phyloP scores from a whole-genome alignment of 2,113 vertebrate genomes.

The Guaruba guarouba region DNA sequence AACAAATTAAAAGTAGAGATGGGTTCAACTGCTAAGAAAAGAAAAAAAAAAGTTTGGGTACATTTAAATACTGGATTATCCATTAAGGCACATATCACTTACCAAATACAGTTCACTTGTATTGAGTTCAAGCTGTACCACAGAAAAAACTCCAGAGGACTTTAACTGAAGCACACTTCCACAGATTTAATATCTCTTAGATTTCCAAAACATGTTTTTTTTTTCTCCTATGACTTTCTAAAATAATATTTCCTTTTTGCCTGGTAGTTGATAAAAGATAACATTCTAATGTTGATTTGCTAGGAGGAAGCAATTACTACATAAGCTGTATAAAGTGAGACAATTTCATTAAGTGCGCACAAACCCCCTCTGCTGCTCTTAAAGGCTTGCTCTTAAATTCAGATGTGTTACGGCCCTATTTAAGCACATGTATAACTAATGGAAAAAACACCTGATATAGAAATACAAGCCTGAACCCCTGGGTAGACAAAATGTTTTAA shows the following conservation, averaged over 20 bases:
- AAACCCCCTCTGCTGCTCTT: not conserved
- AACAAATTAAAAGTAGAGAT: constrained; percentile 68
- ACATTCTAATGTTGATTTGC: not conserved
- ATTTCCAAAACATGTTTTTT: not conserved
- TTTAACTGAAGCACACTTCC: not conserved
- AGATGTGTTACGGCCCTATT: not conserved
- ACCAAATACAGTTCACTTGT: not conserved
- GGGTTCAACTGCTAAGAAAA: not conserved
- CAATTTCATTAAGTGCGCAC: not conserved
- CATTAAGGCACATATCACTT: not conserved
- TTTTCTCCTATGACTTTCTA: not conserved
- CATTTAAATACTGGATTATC: not conserved
- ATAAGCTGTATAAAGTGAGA: not conserved
- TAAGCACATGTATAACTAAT: not conserved
- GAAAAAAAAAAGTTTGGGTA: not conserved
- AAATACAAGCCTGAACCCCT: not conserved
- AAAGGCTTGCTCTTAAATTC: not conserved
- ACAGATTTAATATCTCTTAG: not conserved
- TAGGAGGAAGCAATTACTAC: not conserved
- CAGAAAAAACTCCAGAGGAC: not conserved
- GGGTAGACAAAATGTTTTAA: not conserved
- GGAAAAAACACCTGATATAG: not conserved
- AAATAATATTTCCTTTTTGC: not conserved
- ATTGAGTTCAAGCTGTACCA: not conserved
- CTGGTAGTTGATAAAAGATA: not conserved